phyloP scores from a whole-genome alignment of 64 coral and sea anemone genomes.

The Pachyseris speciosa region DNA sequence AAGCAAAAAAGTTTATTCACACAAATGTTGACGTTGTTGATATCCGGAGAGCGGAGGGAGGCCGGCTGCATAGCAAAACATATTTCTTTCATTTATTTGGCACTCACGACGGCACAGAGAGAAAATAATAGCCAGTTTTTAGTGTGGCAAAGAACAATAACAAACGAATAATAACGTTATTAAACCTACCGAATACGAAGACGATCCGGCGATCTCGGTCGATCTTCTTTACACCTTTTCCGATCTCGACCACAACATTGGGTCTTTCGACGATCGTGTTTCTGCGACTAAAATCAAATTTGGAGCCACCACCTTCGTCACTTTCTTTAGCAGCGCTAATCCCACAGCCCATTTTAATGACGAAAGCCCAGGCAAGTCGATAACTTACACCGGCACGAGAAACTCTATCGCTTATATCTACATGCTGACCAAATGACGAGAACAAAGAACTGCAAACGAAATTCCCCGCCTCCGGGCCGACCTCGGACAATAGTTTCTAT shows the following conservation, averaged over 20 bases:
- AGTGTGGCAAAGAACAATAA: background rate
- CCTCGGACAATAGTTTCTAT: constrained; percentile 32
- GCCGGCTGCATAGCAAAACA: too few relatives aligned
- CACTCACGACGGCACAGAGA: too few relatives aligned
- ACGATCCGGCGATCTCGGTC: constrained; percentile 76
- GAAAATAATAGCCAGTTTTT: background rate
- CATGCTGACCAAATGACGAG: constrained; percentile 5
- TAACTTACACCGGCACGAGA: too few relatives aligned
- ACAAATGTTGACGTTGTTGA: too few relatives aligned
- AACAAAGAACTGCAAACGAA: background rate
- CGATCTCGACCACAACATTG: constrained; percentile 73
- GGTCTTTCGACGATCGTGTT: constrained; percentile 86
- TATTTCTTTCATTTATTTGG: too few relatives aligned
- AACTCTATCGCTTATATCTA: too few relatives aligned
- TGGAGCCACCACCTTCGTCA: constrained; percentile 7
- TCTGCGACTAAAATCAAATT: constrained; percentile 86
- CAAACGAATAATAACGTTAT: background rate
- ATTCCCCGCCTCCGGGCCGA: background rate
- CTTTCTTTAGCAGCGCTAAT: constrained; percentile 43
- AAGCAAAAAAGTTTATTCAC: too few relatives aligned
- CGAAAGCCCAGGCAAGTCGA: background rate
- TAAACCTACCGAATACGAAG: constrained; percentile 89
- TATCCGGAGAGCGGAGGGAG: too few relatives aligned
- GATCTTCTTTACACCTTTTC: constrained; percentile 88
- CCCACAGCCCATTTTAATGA: constrained; percentile 77